Evolutionary conservation across 2,113 vertebrate species (phyloP).

Genomic region (Thunnus maccoyii): DNA sequence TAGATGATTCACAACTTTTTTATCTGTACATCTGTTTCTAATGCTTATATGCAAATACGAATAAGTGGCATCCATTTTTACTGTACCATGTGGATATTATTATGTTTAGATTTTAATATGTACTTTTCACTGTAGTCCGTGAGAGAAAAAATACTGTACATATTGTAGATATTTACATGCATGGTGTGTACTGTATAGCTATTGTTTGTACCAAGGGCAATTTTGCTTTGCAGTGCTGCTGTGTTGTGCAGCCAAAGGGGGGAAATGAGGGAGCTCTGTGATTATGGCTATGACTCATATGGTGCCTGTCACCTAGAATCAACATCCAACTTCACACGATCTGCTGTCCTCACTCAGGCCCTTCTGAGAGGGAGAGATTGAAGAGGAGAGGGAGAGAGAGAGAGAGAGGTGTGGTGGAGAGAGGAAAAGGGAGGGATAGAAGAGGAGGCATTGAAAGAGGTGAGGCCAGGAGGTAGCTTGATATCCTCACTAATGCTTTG

Average conservation of each 20-base stretch:
- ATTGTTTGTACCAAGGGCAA: slow-evolving; percentile 34
- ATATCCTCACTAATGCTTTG: slow-evolving; percentile 36
- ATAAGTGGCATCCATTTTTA: neutral
- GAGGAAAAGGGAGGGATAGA: neutral
- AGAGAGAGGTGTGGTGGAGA: neutral
- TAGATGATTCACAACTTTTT: no score
- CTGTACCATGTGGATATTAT: neutral
- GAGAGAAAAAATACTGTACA: neutral
- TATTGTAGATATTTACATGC: slow-evolving; percentile 6
- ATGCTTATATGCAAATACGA: neutral
- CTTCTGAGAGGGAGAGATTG: slow-evolving; percentile 34
- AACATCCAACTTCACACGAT: slow-evolving; percentile 77
- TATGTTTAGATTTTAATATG: neutral
- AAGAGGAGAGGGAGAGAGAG: slow-evolving; percentile 20
- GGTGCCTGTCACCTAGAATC: slow-evolving; percentile 80
- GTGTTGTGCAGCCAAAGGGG: slow-evolving; percentile 37
- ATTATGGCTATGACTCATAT: slow-evolving; percentile 81
- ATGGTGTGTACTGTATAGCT: slow-evolving; percentile 2
- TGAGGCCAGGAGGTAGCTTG: slow-evolving; percentile 30
- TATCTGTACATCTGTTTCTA: no score
- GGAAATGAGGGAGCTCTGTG: slow-evolving; percentile 50
- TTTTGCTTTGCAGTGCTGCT: slow-evolving; percentile 47
- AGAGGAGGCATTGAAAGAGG: neutral
- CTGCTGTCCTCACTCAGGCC: slow-evolving; percentile 62
- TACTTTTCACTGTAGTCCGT: neutral